Percentiles rank a stretch among this genome's conserved stretches.
Conservation (phyloP, 2,113 vertebrate species). For the Tragelaphus strepsiceros region DNA sequence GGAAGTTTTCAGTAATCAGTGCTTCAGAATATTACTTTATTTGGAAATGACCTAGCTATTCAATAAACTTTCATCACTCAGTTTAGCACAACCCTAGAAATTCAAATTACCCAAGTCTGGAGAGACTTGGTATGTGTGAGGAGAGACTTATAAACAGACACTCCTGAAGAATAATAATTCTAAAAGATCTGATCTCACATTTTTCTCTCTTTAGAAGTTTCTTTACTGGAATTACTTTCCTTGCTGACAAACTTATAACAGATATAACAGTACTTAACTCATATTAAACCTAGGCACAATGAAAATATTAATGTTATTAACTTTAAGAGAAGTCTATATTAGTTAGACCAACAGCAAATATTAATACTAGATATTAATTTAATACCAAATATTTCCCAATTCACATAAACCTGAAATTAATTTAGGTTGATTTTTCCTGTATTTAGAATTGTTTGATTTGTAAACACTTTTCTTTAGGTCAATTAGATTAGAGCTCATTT, state of each 20-base stretch:
- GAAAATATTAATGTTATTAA: not conserved
- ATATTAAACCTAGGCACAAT: not conserved
- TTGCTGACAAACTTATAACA: not conserved
- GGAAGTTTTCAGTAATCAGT: not conserved
- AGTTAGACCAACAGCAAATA: not conserved
- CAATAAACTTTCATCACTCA: not conserved
- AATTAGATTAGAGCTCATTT: not conserved
- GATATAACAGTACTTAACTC: not conserved
- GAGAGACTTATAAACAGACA: not conserved
- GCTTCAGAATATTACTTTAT: not conserved
- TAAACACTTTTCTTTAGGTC: not conserved
- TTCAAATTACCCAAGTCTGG: not conserved
- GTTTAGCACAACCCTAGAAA: not conserved
- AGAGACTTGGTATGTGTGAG: not conserved
- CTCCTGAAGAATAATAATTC: not conserved
- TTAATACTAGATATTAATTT: not conserved
- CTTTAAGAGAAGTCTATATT: not conserved
- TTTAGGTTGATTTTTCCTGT: not conserved
- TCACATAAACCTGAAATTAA: not conserved
- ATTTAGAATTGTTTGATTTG: not conserved
- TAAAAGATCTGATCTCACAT: not conserved
- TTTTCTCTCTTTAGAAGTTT: not conserved
- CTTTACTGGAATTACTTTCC: not conserved
- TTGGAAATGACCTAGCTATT: not conserved
- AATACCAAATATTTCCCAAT: not conserved